Conservation (phyloP, 2,797 vertebrate genomes). For the Brachyalestes nurse region DNA sequence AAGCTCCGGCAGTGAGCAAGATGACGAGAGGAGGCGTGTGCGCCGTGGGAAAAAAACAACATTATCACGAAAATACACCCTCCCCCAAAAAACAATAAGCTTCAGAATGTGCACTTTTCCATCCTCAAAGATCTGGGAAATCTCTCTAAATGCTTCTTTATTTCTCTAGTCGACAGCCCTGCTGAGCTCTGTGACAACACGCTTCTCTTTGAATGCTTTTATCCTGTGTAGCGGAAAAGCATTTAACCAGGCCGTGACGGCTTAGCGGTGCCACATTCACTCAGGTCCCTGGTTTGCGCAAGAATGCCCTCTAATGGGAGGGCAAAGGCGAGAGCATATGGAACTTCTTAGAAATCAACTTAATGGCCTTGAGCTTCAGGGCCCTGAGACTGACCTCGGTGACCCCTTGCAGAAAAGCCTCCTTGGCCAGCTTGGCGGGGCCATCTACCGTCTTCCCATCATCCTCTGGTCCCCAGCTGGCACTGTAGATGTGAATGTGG, state of each 20-base stretch:
- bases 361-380: not conserved
- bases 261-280: conserved; percentile 7
- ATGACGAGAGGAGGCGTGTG: conserved; percentile 31
- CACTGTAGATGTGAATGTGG: conserved; percentile 92
- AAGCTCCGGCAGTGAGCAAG: conserved; percentile 35
- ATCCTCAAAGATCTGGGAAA: conserved; percentile 36
- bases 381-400: conserved; percentile 80
- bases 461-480: conserved; percentile 95
- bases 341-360: conserved; percentile 22
- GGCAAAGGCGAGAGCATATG: conserved; percentile 1
- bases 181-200: not conserved
- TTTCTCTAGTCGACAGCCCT: conserved; percentile 17
- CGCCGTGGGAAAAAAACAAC: conserved; percentile 30
- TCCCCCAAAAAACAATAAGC: conserved; percentile 17
- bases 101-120: conserved; percentile 19
- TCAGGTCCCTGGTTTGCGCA: not conserved
- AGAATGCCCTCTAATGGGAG: conserved; percentile 3
- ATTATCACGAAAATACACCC: conserved; percentile 31
- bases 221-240: not conserved
- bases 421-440: conserved; percentile 92
- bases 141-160: conserved; percentile 21
- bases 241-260: conserved; percentile 19
- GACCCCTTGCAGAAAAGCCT: conserved; percentile 91
- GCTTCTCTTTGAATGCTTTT: conserved; percentile 29
- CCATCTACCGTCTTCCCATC: conserved; percentile 93